These are phyloP conservation scores for Meta bourneti DNA, from an alignment of 2,888 invertebrate species.

Conservation along the genomic window DNA sequence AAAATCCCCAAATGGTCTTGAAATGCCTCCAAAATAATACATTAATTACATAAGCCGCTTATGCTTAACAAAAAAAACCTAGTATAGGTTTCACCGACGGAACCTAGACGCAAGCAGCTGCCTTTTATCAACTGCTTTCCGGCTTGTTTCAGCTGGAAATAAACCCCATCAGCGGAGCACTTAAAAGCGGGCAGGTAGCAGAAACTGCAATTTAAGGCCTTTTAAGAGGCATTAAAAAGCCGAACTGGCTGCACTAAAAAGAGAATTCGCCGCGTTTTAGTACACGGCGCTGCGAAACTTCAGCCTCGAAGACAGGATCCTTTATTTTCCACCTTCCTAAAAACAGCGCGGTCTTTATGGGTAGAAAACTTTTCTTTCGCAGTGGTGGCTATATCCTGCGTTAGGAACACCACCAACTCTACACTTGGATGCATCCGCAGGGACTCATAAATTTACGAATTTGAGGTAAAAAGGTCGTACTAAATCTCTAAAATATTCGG, in stretches of 20 bases:
- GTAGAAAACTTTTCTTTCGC: neutral
- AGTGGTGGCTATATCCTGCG: neutral
- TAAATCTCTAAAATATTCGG: slow-evolving; percentile 43
- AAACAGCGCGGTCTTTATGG: too few species aligned
- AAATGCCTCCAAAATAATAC: neutral
- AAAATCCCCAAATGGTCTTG: neutral
- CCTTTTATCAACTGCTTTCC: neutral
- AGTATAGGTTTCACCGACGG: neutral
- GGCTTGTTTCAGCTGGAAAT: slow-evolving; percentile 13
- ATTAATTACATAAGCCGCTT: neutral
- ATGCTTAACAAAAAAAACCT: neutral
- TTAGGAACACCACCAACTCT: neutral
- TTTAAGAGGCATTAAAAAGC: slow-evolving; percentile 66
- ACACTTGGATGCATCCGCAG: slow-evolving; percentile 29
- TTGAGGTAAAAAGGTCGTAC: slow-evolving; percentile 22
- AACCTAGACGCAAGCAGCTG: neutral
- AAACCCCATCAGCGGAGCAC: slow-evolving; percentile 46
- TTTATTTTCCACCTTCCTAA: too few species aligned
- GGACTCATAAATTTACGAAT: slow-evolving; percentile 44
- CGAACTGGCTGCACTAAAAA: slow-evolving; percentile 59
- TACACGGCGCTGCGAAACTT: slow-evolving; percentile 23
- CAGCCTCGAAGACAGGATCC: neutral
- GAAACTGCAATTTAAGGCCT: slow-evolving; percentile 59
- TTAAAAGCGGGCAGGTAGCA: slow-evolving; percentile 39
- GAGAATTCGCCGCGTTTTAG: slow-evolving; percentile 49